Evolutionary conservation across 92 coral and sea anemone genomes (phyloP), one percentile per base, ranked within the genome.

Genomic region (Actinostola sp.): DNA sequence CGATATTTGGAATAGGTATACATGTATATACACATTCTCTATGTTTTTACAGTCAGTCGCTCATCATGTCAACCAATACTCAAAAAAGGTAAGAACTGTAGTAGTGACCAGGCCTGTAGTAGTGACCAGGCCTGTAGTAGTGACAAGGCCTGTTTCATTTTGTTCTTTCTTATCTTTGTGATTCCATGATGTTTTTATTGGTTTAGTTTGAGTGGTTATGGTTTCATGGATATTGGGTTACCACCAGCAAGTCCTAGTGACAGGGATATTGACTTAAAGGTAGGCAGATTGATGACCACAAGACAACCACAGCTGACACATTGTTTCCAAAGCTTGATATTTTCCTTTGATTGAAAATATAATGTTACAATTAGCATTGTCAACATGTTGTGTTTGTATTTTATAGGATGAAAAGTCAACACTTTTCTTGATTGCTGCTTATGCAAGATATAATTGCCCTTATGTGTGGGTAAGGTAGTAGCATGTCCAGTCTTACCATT

Each of bases 391-490:
- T n/a, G n/a, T 43, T 43, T 43, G 49, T 43, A 17, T 43, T 9
- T n/a, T n/a, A n/a, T 60, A 65, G 98, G 98, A 93, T 81, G 93
- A 91, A 82, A 94, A 70, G 61, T 88, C 97, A 34, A 94, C 98
- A 17, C 68, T 94, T 16, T 91, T 94, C 44, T 86, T 94, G 52
- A 81, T 94, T 53, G 98, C 98, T 33, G 92, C 90, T n/a, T 94
- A 94, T 83, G 98, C 98, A 30, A 79, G 98, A 42, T 94, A 94
- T 64, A 91, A 82, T 72, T 91, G 93, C 66, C 98, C 98, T 4
- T 94, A 94, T 80, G 98, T 94, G 17, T 94, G 98, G 98, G 98
- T 94, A 67, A 80, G 98, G n/a, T n/a, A n/a, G n/a, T n/a, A n/a
- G n/a, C n/a, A n/a, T n/a, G n/a, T n/a, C n/a, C n/a, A n/a, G n/a